Evolutionary conservation across 2,797 vertebrate species (phyloP), one percentile per base, ranked within the genome.

Genomic region (Iguana delicatissima): DNA sequence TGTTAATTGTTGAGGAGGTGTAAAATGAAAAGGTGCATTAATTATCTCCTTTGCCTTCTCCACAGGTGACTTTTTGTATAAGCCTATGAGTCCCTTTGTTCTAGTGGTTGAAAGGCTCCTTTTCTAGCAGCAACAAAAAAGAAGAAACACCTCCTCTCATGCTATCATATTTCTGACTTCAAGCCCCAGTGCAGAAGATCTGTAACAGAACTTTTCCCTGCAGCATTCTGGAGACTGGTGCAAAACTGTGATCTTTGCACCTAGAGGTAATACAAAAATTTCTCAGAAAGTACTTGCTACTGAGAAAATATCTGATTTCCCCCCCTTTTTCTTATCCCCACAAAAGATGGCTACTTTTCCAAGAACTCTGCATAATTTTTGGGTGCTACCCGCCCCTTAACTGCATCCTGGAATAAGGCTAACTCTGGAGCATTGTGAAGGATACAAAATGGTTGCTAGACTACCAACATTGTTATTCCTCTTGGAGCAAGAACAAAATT

Each of bases 1-100:
- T 82, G 59, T 67, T n/a, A 80, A 67, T 64, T 80, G 26, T 20
- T 87, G 50, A 82, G 77, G n/a, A 88, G 87, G 87, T 88, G 26
- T 57, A 46, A 77, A 62, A 86, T 62, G 38, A 57, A 77, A 77
- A 86, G 73, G 35, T 86, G 35, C 55, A 77, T 77, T 86, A 59
- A 77, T 86, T 62, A 38, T 73, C 8, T 32, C 79, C 26, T 88
- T 81, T 88, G 50, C 22, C n/a, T 67, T 88, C 67, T 81, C 10
- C 13, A 22, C 64, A 59, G 50, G 67, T 73, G 80, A 59, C 67
- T 46, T 80, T 26, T 46, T 20, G 22, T 72, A 55, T 69, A 52
- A 69, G n/a, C 42, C 29, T 50, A 22, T 0, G 38, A 46, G 16
- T 24, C 18, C 42, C 38, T 80, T 42, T 67, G 13, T 46, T 80